Evolutionary conservation across 2,888 invertebrate species (phyloP).

Genomic region (Agonopterix subpropinquella): DNA sequence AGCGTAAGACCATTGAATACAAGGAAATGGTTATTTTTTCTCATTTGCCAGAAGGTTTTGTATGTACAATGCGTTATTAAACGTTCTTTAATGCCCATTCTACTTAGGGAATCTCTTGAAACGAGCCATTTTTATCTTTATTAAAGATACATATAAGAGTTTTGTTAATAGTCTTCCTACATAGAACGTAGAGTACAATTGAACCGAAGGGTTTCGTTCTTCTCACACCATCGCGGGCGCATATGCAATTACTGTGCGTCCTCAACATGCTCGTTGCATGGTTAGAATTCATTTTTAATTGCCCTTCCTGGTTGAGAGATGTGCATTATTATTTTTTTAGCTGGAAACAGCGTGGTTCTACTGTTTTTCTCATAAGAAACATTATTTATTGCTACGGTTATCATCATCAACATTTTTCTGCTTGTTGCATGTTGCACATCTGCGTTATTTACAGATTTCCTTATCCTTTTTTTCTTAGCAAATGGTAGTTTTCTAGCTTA

Average conservation of each 20-base stretch:
- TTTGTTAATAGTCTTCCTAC: no score
- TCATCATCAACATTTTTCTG: background rate
- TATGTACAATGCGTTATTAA: background rate
- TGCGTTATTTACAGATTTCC: background rate
- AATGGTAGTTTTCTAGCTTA: no score
- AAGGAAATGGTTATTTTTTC: constrained; percentile 1
- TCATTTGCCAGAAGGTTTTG: background rate
- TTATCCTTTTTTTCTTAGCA: no score
- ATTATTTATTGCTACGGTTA: no score
- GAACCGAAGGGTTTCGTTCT: background rate
- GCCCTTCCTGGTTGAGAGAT: background rate
- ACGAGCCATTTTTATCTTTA: no score
- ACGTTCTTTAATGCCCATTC: background rate
- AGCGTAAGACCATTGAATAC: background rate
- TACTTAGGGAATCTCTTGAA: no score
- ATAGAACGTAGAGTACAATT: background rate
- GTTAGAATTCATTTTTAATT: background rate
- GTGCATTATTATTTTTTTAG: background rate
- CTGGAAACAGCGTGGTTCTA: background rate
- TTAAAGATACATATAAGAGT: no score
- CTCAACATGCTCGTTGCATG: background rate
- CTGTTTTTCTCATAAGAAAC: background rate
- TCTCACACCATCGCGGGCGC: background rate
- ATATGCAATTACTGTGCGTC: background rate
- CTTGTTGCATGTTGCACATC: background rate